Base-by-base conservation (phyloP, 2,797 vertebrate genomes). In the Siniperca undulata region DNA sequence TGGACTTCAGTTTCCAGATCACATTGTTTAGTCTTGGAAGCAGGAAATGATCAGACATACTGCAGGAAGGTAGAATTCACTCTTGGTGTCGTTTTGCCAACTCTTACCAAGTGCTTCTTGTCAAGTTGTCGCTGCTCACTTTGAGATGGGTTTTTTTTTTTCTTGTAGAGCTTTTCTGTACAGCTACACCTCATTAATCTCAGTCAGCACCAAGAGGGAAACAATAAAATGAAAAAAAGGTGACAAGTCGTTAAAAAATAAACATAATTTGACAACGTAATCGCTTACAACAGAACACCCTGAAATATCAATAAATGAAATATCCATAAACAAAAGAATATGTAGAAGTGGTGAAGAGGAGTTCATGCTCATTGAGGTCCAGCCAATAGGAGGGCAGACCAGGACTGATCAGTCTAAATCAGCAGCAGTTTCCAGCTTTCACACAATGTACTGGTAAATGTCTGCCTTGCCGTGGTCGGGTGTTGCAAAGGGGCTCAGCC, bases 401-500 rank as follows among this genome's bases (percentile, higher is more conserved):
- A n/a, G 44, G 27, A 48, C 27, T 7, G 91, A 88, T 83, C 84
- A 70, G 80, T 79, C 38, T 86, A 83, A 87, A 89, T 88, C 46
- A 76, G 76, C 82, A 60, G 42, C 58, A 53, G 42, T 38, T 36
- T 78, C 71, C 80, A 7, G 65, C 24, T 30, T 86, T 99, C 96
- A 99, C 94, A 99, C 98, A 83, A 99, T 97, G 88, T 99, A 99
- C 93, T 99, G 98, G 94, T 98, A 99, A 0, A 97, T 89, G 91
- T 99, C 97, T 74, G 97, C 96, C 93, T 99, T 99, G 91, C 99
- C 98, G 84, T 98, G 97, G 91, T 99, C 99, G 59, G 99, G 98
- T 13, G 95, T 95, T 62, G 97, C 96, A 67, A 99, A 98, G 64
- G 99, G 98, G 93, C 96, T 99, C 92, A 99, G 95, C 99, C 99